Evolutionary conservation across 2,113 vertebrate genomes (phyloP), one percentile per base, ranked within the genome.

Genomic region (Maccullochella peelii): DNA sequence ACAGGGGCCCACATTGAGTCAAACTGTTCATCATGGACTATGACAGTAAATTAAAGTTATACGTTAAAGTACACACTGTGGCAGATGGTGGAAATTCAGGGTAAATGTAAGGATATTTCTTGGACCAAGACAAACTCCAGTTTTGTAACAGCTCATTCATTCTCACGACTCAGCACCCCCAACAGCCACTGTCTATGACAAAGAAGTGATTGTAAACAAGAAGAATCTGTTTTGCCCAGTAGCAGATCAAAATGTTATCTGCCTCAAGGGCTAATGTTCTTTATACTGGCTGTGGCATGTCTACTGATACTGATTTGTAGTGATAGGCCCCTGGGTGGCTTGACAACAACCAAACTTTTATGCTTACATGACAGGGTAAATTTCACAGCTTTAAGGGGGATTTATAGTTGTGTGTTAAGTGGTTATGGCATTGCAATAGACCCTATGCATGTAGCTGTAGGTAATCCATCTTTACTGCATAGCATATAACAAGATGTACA

Each of bases 201-300:
- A 75, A 75, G 23, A 66, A 23, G 27, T 5, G 6, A 47, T 61
- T 74, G 38, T 78, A 55, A 63, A 21, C 58, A 40, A 85, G 38
- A 21, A 59, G 5, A 6, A 25, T 33, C 15, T 33, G 1, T 54
- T 27, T 69, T 67, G 12, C 12, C 23, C 77, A 77, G 23, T 8
- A 58, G 50, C 36, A 63, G 6, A 50, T 73, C 36, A 52, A 65
- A 55, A 18, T 65, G 42, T 61, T 61, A 72, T 87, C 77, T 55
- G 7, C 15, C 5, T 72, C 10, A 36, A 42, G 12, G 16, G 52
- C 47, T 36, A 21, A 47, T 18, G 36, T 71, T n/a, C 2, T 44
- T 75, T 42, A 4, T 44, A 15, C n/a, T n/a, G 27, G 50, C 62
- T 65, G 47, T 74, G 68, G 14, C 21, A 23, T 82, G 55, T 58